Evolutionary conservation across 2,113 vertebrate species (phyloP), one percentile per base, ranked within the genome.

Genomic region (Notarius quadriscutis): DNA sequence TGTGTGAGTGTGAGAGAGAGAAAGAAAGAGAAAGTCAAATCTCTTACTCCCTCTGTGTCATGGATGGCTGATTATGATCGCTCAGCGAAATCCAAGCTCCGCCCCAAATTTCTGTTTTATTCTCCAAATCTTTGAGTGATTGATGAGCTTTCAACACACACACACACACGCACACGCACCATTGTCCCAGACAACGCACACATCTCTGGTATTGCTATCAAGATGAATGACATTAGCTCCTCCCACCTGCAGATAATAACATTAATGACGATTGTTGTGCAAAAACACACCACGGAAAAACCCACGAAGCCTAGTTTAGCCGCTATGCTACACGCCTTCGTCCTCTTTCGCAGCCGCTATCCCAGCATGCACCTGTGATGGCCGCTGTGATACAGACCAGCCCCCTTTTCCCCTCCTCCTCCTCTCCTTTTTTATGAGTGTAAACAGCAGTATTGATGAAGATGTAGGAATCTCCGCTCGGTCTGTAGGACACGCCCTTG

Each of bases 211-310:
- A 93, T 93, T 89, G 88, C 88, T 82, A 83, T 65, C 87, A 92
- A 92, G 93, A 95, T 92, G 87, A 94, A 95, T 94, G 55, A 87
- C 88, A 86, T 55, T 11, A 71, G 57, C 57, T 81, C 81, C 83
- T 86, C 86, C 83, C 90, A 88, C 89, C 81, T 83, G 27, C 83
- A 78, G 80, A 83, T 87, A 80, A 75, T 75, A 84, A 83, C 53
- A 90, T 86, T 85, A 85, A 90, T 92, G 84, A 51, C 91, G 89
- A 92, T 92, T 91, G 90, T 92, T 78, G 84, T 87, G 87, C 87
- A 88, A 75, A 79, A 87, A 87, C 4, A 27, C 50, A 65, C 62
- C 58, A 53, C 15, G n/a, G 74, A 51, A 65, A 7, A 60, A 15
- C 25, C 55, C 57, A 27, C 1, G 85, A 55, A 55, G 8, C 75